phyloP scores from a whole-genome alignment of 35 echinoderm and acorn worm genomes.

The Lytechinus pictus region DNA sequence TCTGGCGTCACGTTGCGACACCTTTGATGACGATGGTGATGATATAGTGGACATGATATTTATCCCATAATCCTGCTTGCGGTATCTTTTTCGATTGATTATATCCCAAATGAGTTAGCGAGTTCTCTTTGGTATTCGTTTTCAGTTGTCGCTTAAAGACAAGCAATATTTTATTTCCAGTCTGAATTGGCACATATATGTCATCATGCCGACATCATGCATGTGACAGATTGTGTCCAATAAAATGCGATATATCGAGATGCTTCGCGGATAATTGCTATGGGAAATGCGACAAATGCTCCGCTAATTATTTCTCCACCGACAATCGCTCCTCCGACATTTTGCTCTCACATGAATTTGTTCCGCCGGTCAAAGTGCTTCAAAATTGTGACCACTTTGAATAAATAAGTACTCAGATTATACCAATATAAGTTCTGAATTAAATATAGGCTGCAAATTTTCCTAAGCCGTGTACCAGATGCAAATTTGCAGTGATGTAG shows the following conservation, averaged over 20 bases:
- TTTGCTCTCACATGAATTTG: too few species aligned
- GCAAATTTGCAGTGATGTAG: too few species aligned
- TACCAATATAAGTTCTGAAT: too few species aligned
- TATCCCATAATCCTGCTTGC: background rate
- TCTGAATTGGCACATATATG: background rate
- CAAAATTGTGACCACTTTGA: too few species aligned
- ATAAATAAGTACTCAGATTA: too few species aligned
- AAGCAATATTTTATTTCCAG: background rate
- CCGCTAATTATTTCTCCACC: too few species aligned
- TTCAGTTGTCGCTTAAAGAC: background rate
- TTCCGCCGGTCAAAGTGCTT: too few species aligned
- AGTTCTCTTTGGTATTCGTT: background rate
- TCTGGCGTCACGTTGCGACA: background rate
- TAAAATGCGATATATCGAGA: background rate
- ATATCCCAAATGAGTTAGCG: background rate
- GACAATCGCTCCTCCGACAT: too few species aligned
- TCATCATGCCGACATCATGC: background rate
- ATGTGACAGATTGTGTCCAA: background rate
- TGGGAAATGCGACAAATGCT: too few species aligned
- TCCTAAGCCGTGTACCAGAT: too few species aligned
- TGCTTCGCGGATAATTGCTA: too few species aligned
- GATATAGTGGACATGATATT: background rate
- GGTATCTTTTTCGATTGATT: background rate
- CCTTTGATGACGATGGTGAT: background rate
- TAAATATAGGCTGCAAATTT: too few species aligned